Conservation (phyloP, 2,113 vertebrate genomes). For the Smithornis capensis region DNA sequence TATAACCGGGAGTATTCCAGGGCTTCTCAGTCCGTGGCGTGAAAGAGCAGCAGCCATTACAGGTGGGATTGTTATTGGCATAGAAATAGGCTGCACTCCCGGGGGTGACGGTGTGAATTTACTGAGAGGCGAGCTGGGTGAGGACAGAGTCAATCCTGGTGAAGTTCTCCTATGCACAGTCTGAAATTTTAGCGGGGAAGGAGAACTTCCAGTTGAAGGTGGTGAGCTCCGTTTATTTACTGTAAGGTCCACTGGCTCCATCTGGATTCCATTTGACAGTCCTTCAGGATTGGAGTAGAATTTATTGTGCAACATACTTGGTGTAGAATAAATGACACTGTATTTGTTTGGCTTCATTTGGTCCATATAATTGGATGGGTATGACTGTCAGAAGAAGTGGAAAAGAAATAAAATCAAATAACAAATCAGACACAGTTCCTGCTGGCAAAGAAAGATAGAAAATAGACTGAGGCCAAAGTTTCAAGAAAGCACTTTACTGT, state of each 20-base stretch:
- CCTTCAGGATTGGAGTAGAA: conserved; percentile 73
- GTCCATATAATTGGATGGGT: conserved; percentile 78
- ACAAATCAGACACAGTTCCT: background rate
- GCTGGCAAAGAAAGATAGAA: background rate
- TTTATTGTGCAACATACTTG: conserved; percentile 71
- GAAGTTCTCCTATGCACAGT: conserved; percentile 75
- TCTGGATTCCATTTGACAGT: conserved; percentile 79
- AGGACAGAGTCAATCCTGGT: conserved; percentile 72
- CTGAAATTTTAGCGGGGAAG: conserved; percentile 82
- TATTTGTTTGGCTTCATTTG: conserved; percentile 79
- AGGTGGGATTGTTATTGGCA: conserved; percentile 79
- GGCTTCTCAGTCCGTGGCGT: conserved; percentile 75
- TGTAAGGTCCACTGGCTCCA: conserved; percentile 94
- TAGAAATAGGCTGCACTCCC: conserved; percentile 72
- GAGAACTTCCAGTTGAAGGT: conserved; percentile 76
- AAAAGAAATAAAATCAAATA: background rate
- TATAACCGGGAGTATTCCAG: conserved; percentile 86
- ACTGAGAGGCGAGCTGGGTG: conserved; percentile 77
- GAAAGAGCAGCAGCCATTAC: conserved; percentile 84
- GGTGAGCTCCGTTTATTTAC: conserved; percentile 89
- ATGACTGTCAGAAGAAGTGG: conserved; percentile 61
- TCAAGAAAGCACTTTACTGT: background rate
- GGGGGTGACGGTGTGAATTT: conserved; percentile 71
- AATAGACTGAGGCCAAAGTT: background rate
- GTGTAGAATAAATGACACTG: conserved; percentile 77